Conservation (phyloP, 2,888 invertebrate species). For the Melikaiella ostensackeni region DNA sequence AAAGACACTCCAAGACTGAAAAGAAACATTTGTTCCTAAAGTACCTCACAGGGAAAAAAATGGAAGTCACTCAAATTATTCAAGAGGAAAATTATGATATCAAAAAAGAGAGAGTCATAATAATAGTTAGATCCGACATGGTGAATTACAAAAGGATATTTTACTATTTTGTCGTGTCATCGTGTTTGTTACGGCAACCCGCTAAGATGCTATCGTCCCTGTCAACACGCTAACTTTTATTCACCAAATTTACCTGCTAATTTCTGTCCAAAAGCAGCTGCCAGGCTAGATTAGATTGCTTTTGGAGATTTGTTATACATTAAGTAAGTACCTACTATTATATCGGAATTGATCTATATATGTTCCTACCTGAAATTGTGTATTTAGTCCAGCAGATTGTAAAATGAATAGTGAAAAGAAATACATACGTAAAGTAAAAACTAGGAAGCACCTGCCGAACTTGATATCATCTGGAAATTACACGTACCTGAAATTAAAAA, state of each 20-base stretch:
- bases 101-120: constrained; percentile 30
- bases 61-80: neutral
- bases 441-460: neutral
- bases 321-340: neutral
- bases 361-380: neutral
- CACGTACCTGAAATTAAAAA: neutral
- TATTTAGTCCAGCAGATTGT: neutral
- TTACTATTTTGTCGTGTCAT: constrained; percentile 31
- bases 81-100: constrained; percentile 33
- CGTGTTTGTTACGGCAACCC: constrained; percentile 34
- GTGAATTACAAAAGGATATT: constrained; percentile 21
- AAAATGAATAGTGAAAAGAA: neutral
- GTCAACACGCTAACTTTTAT: neutral
- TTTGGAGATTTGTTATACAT: neutral
- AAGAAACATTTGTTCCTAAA: neutral
- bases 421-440: neutral
- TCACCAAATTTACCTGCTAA: constrained; percentile 1
- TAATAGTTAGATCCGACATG: constrained; percentile 40
- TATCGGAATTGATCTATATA: neutral
- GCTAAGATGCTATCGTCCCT: neutral
- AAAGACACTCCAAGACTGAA: no score
- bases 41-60: neutral
- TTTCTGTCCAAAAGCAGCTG: neutral
- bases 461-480: neutral
- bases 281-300: neutral